Conservation (phyloP, 2,797 vertebrate species). For the Schizopygopsis malacanthus region DNA sequence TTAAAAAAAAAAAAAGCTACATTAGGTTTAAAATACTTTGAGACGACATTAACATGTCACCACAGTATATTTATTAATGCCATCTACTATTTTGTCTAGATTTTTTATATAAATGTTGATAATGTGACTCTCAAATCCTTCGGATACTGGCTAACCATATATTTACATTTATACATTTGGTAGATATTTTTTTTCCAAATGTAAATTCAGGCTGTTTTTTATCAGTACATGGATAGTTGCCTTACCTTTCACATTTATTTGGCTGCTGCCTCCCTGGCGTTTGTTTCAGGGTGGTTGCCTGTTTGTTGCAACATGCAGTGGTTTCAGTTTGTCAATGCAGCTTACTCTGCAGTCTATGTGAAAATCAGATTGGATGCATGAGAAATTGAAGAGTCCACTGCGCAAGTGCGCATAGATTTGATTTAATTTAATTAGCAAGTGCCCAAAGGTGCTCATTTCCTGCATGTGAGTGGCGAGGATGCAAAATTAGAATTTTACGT, state of each 20-base stretch:
- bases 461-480: not conserved
- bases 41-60: not conserved
- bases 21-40: not conserved
- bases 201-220: not conserved
- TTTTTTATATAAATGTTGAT: not conserved
- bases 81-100: not conserved
- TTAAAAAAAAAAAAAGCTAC: not conserved
- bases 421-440: constrained; percentile 48
- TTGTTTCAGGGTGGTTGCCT: constrained; percentile 26
- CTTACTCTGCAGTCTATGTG: constrained; percentile 10
- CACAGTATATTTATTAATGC: not conserved
- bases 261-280: not conserved
- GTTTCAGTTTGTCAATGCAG: constrained; percentile 7
- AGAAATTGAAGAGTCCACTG: constrained; percentile 6
- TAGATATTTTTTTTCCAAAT: not conserved
- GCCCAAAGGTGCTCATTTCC: not conserved
- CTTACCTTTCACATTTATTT: not conserved
- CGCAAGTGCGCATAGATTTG: constrained; percentile 5
- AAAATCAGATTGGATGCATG: constrained; percentile 11
- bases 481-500: constrained; percentile 26
- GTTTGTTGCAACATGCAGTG: constrained; percentile 24
- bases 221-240: not conserved
- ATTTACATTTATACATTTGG: not conserved
- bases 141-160: not conserved
- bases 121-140: not conserved